Evolutionary conservation across 2,797 vertebrate genomes (phyloP), one percentile per base, ranked within the genome.

Genomic region (Hipposideros larvatus): DNA sequence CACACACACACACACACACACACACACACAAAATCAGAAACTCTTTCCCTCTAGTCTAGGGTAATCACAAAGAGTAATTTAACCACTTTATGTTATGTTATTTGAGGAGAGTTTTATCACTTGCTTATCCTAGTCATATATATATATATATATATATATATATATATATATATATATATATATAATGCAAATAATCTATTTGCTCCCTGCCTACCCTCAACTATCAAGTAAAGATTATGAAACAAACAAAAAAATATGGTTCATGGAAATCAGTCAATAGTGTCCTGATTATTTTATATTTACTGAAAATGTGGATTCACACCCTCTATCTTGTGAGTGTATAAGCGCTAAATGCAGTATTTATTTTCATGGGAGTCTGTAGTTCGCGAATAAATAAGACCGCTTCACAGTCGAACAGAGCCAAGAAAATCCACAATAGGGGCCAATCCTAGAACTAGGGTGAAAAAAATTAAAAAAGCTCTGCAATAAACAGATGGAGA

Each of bases 221-320:
- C 61, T 53, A 94, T 3, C 41, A 41, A 1, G 22, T 82, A 41
- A 87, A 92, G 74, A 95, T 87, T 91, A 80, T 78, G 57, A 96
- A 95, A 93, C 53, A 91, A 89, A 37, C 37, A 37, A 37, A 96
- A 91, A 80, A 91, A 80, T 53, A 63, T n/a, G 53, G 26, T 55
- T 96, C 66, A 51, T 37, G 65, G 71, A 80, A 96, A 91, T 84
- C 22, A 73, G 70, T 95, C 55, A 87, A 51, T 78, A 79, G 48
- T 28, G 48, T 73, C 14, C 18, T 22, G 0, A 41, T 91, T 96
- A 34, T 90, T 59, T 96, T 63, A 75, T 70, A 89, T 75, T 87
- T 93, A 86, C 55, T 77, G n/a, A 92, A 43, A 63, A 26, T 84
- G 48, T 85, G 61, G n/a, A 73, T 91, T 96, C 82, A 90, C 65